These are phyloP conservation scores for Drosophila equinoxialis DNA, from an alignment of 1,140 invertebrate species.

Conservation along the genomic window DNA sequence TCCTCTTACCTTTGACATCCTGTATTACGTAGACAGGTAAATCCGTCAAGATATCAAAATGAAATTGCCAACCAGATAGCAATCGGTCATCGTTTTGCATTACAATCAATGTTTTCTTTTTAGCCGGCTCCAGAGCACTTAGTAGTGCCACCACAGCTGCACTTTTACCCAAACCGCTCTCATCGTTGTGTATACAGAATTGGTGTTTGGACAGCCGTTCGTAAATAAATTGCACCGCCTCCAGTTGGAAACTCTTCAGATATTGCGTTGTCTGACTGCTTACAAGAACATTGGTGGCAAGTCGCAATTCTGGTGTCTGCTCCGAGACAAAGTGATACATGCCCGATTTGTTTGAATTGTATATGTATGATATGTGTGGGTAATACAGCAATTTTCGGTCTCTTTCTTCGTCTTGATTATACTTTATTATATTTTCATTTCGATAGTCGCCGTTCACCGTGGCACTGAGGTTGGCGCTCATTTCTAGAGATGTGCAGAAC, in stretches of 20 bases:
- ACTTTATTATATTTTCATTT: neutral
- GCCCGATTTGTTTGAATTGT: conserved; percentile 12
- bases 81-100: conserved; percentile 73
- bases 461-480: neutral
- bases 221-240: conserved; percentile 66
- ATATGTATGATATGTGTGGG: conserved; percentile 9
- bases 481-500: neutral
- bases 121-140: conserved; percentile 46
- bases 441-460: neutral
- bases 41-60: conserved; percentile 65
- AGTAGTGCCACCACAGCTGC: conserved; percentile 58
- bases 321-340: conserved; percentile 80
- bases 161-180: conserved; percentile 72
- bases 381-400: neutral
- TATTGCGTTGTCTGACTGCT: conserved; percentile 69
- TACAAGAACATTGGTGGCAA: conserved; percentile 59
- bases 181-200: conserved; percentile 74
- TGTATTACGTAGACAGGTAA: conserved; percentile 58
- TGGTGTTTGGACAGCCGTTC: conserved; percentile 64
- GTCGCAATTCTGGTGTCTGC: conserved; percentile 60
- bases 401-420: neutral
- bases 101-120: conserved; percentile 70
- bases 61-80: conserved; percentile 72
- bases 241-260: conserved; percentile 71
- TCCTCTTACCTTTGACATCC: conserved; percentile 50